Percentiles rank a stretch among this genome's conserved stretches.
Conservation (phyloP, 23 tunicate genomes). For the Styela plicata region DNA sequence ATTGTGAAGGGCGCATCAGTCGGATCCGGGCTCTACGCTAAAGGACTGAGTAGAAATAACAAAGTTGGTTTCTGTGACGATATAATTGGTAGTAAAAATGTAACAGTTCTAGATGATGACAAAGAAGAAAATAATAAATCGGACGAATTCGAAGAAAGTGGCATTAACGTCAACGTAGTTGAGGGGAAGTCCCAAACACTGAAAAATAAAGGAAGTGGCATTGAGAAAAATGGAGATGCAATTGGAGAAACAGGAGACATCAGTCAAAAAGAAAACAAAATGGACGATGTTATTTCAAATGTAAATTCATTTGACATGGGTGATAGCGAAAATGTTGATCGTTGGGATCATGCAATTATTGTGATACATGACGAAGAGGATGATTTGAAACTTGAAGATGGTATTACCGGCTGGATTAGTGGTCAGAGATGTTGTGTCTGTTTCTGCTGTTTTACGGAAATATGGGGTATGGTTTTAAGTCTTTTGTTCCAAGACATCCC, state of each 20-base stretch:
- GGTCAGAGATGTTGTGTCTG: slow-evolving; percentile 39
- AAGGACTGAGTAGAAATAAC: background rate
- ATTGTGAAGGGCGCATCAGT: slow-evolving; percentile 2
- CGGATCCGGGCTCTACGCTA: background rate
- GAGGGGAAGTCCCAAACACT: background rate
- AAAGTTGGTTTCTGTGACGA: background rate
- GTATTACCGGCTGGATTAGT: background rate
- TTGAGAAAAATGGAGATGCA: background rate
- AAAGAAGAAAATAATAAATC: background rate
- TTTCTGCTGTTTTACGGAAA: slow-evolving; percentile 79
- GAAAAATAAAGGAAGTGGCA: background rate
- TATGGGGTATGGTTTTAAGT: slow-evolving; percentile 82
- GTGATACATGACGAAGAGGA: slow-evolving; percentile 7
- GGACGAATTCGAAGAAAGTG: background rate
- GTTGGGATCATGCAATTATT: slow-evolving; percentile 17
- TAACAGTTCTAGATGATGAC: background rate
- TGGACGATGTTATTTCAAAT: too few species aligned
- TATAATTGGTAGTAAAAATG: background rate
- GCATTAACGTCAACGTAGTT: background rate
- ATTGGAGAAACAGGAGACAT: background rate
- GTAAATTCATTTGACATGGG: too few species aligned
- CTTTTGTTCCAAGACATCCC: slow-evolving; percentile 82
- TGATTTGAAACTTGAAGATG: slow-evolving; percentile 25
- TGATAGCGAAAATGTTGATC: too few species aligned
- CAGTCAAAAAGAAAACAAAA: too few species aligned